Evolutionary conservation across 2,113 vertebrate species (phyloP).

Genomic region (Megaleporinus macrocephalus): DNA sequence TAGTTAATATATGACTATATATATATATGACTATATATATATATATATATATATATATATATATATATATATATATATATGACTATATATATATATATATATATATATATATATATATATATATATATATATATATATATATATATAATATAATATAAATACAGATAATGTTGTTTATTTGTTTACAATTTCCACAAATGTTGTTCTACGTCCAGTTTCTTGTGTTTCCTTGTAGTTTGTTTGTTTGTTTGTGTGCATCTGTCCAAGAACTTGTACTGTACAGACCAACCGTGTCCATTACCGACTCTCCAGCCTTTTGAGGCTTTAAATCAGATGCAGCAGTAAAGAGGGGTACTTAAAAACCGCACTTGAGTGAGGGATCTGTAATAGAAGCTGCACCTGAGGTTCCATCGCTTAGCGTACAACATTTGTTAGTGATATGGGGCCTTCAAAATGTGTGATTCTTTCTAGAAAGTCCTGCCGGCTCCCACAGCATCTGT

Average conservation of each 20-base stretch:
- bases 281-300: conserved; percentile 9
- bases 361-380: conserved; percentile 14
- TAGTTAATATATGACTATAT: too few relatives aligned
- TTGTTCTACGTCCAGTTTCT: too few relatives aligned
- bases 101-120: too few relatives aligned
- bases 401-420: conserved; percentile 31
- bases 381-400: neutral
- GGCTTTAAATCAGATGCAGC: neutral
- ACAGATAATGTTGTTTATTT: too few relatives aligned
- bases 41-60: too few relatives aligned
- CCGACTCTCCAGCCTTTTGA: neutral
- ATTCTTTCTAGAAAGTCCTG: neutral
- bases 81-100: too few relatives aligned
- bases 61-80: too few relatives aligned
- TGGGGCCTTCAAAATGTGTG: conserved; percentile 34
- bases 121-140: too few relatives aligned
- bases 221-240: too few relatives aligned
- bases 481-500: neutral
- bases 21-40: too few relatives aligned
- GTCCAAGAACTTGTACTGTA: neutral
- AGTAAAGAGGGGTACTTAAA: conserved; percentile 25
- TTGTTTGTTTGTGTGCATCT: neutral
- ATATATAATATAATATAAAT: too few relatives aligned
- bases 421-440: conserved; percentile 31
- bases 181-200: too few relatives aligned